Conservation (phyloP, 2,113 vertebrate species). For the Engraulis encrasicolus region DNA sequence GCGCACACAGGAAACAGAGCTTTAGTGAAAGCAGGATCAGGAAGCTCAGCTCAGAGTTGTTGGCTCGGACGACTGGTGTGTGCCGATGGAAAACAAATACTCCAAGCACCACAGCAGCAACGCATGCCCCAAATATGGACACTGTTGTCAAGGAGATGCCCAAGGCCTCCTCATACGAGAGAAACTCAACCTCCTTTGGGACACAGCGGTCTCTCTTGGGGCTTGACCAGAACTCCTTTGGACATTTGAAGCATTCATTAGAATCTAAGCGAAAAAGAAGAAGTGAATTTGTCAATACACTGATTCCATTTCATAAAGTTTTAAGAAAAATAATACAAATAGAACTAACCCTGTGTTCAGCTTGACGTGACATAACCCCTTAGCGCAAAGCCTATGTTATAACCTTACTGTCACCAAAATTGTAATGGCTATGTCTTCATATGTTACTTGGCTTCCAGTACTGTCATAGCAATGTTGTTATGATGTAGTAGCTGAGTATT, state of each 20-base stretch:
- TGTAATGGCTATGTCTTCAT: too few species aligned
- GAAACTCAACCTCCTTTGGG: constrained; percentile 60
- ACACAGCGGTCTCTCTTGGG: constrained; percentile 59
- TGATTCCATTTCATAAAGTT: too few species aligned
- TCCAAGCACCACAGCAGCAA: constrained; percentile 46
- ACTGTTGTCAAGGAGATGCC: constrained; percentile 53
- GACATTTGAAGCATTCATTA: constrained; percentile 65
- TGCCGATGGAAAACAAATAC: constrained; percentile 54
- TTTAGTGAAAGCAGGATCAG: constrained; percentile 58
- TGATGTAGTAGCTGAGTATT: too few species aligned
- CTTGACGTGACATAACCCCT: too few species aligned
- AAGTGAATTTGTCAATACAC: not conserved
- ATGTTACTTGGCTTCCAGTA: too few species aligned
- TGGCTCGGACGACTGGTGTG: constrained; percentile 62
- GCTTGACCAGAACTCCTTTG: constrained; percentile 73
- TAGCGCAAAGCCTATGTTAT: too few species aligned
- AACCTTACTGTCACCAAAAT: too few species aligned
- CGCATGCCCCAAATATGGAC: constrained; percentile 51
- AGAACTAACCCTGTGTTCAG: too few species aligned
- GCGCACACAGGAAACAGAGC: constrained; percentile 60
- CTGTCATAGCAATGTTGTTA: too few species aligned
- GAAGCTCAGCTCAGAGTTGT: constrained; percentile 66
- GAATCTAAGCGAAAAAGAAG: constrained; percentile 54
- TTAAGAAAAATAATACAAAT: too few species aligned
- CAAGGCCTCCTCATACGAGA: constrained; percentile 56